Evolutionary conservation across 2,888 invertebrate genomes (phyloP), one percentile per base, ranked within the genome.

Genomic region (Cartodere bifasciata): DNA sequence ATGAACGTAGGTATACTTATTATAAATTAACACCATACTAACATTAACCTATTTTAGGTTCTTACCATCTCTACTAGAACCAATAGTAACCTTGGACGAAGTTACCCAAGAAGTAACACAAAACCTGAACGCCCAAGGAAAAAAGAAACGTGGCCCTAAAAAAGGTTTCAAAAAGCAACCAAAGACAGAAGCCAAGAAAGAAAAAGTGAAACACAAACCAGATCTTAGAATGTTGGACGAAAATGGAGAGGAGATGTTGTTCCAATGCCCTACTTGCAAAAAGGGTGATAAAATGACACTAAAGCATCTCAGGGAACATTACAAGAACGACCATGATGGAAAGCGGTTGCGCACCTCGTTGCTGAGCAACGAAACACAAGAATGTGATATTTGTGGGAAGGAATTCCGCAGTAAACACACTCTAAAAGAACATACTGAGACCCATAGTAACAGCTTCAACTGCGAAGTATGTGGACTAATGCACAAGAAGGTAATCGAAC

Each of bases 341-440:
- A 51, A 51, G 31, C 37, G 52, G 22, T 36, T 52, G 16, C 40
- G 52, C 7, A 41, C 45, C 4, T 45, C 49, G 2, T 38, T 45
- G 13, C 45, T 48, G 20, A 40, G 46, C 9, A 41, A 36, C 28
- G 44, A 47, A 23, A 27, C 41, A 14, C 47, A 47, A 26, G 47
- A 47, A 2, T 60, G 60, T 35, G 58, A 60, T 17, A 44, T 58
- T 17, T 60, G 60, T 36, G 51, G 52, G 2, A 59, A 58, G 37
- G 44, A 47, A 31, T 55, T 57, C 35, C 48, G 50, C 31, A 47
- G 53, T 1, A 34, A 45, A 11, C 49, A 48, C 28, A 49, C 49
- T 16, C 42, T 58, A 16, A 53, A 50, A 34, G 57, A 58, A 31
- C 60, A 60, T 41, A 44, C 55, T 26, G 56, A 55, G 36, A 57